Conservation (phyloP, 1,140 invertebrate genomes). For the Lepidurus apus region DNA sequence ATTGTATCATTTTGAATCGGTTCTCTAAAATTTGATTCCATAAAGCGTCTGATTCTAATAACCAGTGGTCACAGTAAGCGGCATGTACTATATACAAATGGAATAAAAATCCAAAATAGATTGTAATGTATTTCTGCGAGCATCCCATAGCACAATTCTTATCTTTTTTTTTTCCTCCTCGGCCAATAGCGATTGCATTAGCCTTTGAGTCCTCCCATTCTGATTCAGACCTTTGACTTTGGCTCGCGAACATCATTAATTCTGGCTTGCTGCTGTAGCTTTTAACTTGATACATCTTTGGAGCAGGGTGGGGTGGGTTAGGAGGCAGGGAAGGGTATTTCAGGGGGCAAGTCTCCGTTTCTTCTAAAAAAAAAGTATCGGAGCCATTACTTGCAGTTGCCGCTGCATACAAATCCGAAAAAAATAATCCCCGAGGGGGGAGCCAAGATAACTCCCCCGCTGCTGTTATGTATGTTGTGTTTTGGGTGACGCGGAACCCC, state of each 20-base stretch:
- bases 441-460: neutral
- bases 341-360: neutral
- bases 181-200: too few relatives aligned
- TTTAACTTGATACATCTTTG: neutral
- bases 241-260: neutral
- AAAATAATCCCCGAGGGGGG: neutral
- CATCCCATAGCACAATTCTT: too few relatives aligned
- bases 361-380: neutral
- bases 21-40: too few relatives aligned
- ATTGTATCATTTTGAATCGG: too few relatives aligned
- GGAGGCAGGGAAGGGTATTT: neutral
- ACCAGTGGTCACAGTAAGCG: too few relatives aligned
- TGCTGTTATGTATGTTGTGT: neutral
- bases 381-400: slow-evolving; percentile 8
- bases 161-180: too few relatives aligned
- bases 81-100: too few relatives aligned
- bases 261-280: neutral
- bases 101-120: too few relatives aligned
- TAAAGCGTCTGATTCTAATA: too few relatives aligned
- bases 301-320: neutral
- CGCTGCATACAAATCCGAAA: neutral
- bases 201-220: neutral
- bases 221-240: neutral
- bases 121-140: too few relatives aligned
- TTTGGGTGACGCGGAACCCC: neutral